Evolutionary conservation across 2,888 invertebrate genomes (phyloP), one percentile per base, ranked within the genome.

Genomic region (Pollenia labialis): DNA sequence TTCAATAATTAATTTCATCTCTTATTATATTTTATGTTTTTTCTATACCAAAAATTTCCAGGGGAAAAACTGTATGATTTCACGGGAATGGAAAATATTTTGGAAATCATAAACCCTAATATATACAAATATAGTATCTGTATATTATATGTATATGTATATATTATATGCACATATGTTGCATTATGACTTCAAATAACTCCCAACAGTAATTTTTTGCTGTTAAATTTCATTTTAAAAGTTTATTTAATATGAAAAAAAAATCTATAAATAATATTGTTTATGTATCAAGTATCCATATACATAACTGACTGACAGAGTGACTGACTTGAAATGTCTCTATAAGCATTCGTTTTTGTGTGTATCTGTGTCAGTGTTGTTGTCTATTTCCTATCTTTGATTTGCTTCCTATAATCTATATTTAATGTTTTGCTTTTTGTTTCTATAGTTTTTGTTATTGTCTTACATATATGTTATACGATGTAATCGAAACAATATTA

Each of bases 331-430:
- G 40, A 52, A 52, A 16, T 69, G 12, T 40, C 52, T 68, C 44
- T 40, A 18, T 52, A 52, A 66, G 32, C 40, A 40, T 62, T 9
- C 23, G 32, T 18, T 8, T 40, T 3, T 48, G n/a, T 16, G 18
- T 16, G 23, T 58, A 32, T 32, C 16, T 79, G 1, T 69, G 50
- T 52, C 18, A 50, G 7, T 71, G 14, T 71, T n/a, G 62, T 18
- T 56, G 10, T 48, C 18, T 54, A 81, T 66, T 66, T 72, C 66
- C 40, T 74, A 74, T 44, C 62, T 77, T 77, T 76, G 82, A 86
- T 82, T 86, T 82, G 62, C 64, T 60, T 71, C n/a, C 79, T 58
- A 64, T 86, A 86, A 83, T 86, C 40, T 71, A 81, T 83, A 72
- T 83, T 80, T 86, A 82, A 86, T 76, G 46, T 64, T 12, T 66